Base-by-base conservation (phyloP, 2,113 vertebrate genomes). In the Alces alces region DNA sequence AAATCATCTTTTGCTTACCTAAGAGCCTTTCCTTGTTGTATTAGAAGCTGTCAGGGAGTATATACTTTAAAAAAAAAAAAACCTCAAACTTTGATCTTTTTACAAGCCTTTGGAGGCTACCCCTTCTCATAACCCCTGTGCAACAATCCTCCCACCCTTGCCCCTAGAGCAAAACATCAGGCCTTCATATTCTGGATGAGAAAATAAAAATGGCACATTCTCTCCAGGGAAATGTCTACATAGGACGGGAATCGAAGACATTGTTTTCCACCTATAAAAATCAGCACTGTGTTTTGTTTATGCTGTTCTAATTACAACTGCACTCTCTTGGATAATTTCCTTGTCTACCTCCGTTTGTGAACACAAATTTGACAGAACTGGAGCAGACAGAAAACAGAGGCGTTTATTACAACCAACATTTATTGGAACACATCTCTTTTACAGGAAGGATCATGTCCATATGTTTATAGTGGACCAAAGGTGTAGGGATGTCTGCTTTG, bases 301-400 rank as follows among this genome's bases (percentile, higher is more conserved):
- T 97, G 91, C 61, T 55, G 5, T 84, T 98, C 91, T 97, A 98
- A 98, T 98, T 98, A 98, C 91, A 97, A 97, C 82, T 39, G 9
- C 96, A 70, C 92, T 97, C 98, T 98, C 96, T 97, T 84, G 97
- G 57, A 93, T 97, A 98, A 98, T 97, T 95, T 86, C 92, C 70
- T 86, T 97, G 92, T 95, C 95, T 97, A n/a, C 64, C 57, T 96
- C 89, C 89, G 54, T 93, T 98, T 97, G 92, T 95, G 96, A 97
- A 98, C 89, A 93, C 70, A 95, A 60, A 90, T 98, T 96, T 98
- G 98, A 97, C 97, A 97, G 88, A 98, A 98, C 94, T 98, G 82
- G 97, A 97, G 47, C 91, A 98, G 93, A 98, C 84, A 97, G 95
- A 98, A 98, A 98, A 92, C 73, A 95, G 97, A 98, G 87, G 39